Conservation (phyloP, 2,113 vertebrate genomes). For the Salminus brasiliensis region DNA sequence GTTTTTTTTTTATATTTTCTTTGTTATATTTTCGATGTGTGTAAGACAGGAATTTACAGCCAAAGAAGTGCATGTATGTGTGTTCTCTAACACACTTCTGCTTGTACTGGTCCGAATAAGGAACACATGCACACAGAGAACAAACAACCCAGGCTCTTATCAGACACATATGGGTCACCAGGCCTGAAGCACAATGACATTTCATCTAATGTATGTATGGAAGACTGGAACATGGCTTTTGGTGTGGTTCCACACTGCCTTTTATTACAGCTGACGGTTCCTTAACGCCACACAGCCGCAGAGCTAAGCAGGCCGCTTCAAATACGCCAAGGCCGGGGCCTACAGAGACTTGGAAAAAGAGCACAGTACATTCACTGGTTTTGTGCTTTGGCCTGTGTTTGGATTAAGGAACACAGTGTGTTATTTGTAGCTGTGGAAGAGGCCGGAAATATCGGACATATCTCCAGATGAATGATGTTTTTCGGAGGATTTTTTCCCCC, state of each 20-base stretch:
- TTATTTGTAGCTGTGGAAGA: constrained; percentile 14
- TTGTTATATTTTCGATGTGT: background rate
- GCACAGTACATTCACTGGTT: background rate
- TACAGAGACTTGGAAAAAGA: background rate
- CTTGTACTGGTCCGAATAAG: constrained; percentile 27
- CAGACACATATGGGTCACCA: constrained; percentile 34
- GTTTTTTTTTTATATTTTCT: too few species aligned
- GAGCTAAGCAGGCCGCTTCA: background rate
- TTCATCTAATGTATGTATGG: background rate
- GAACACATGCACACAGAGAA: constrained; percentile 13
- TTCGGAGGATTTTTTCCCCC: background rate
- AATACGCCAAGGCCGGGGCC: background rate
- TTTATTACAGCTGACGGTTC: constrained; percentile 17
- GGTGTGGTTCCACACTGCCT: constrained; percentile 8
- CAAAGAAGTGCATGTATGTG: background rate
- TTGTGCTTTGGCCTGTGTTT: constrained; percentile 25
- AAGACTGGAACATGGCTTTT: background rate
- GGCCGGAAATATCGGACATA: background rate
- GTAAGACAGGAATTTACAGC: background rate
- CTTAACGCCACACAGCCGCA: background rate
- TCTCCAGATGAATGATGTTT: constrained; percentile 32
- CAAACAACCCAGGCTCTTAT: background rate
- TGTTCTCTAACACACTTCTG: background rate
- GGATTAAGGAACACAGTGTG: background rate
- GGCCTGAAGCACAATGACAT: constrained; percentile 17